phyloP scores from a whole-genome alignment of 2,888 invertebrate species.

The Helicoverpa assulta region DNA sequence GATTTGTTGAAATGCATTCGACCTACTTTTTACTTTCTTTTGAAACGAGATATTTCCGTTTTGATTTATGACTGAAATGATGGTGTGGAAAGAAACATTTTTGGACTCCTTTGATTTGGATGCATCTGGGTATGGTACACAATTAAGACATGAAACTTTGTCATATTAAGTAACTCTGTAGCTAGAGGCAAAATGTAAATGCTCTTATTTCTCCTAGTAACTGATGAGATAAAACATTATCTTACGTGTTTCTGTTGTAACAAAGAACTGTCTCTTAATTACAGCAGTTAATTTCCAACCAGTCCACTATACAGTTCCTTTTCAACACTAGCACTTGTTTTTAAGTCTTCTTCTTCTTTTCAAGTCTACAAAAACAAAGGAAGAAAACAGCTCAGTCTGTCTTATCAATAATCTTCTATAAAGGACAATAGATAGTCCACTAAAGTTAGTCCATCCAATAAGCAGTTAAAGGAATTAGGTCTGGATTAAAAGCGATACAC shows the following conservation, averaged over 20 bases:
- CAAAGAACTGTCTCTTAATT: too few relatives aligned
- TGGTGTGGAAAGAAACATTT: neutral
- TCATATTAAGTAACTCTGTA: too few relatives aligned
- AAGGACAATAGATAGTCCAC: slow-evolving; percentile 3
- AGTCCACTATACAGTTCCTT: neutral
- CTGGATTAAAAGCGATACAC: slow-evolving; percentile 26
- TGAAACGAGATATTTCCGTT: neutral
- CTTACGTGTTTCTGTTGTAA: too few relatives aligned
- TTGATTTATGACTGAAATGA: slow-evolving; percentile 9
- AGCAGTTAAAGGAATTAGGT: slow-evolving; percentile 41
- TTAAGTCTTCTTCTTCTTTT: neutral
- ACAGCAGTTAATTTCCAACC: too few relatives aligned
- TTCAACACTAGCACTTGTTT: neutral
- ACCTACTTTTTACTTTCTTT: slow-evolving; percentile 5
- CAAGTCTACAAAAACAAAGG: slow-evolving; percentile 4
- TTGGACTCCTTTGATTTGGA: neutral
- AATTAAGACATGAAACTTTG: too few relatives aligned
- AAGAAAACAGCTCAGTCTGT: neutral
- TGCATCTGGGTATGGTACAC: neutral
- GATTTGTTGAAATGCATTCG: slow-evolving; percentile 5
- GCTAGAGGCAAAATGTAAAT: too few relatives aligned
- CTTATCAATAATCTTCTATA: slow-evolving; percentile 22
- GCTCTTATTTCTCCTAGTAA: too few relatives aligned
- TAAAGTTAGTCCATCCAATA: slow-evolving; percentile 29
- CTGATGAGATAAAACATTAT: too few relatives aligned